Evolutionary conservation across 2,888 invertebrate genomes (phyloP), one percentile per base, ranked within the genome.

Genomic region (Rhagonycha lutea): DNA sequence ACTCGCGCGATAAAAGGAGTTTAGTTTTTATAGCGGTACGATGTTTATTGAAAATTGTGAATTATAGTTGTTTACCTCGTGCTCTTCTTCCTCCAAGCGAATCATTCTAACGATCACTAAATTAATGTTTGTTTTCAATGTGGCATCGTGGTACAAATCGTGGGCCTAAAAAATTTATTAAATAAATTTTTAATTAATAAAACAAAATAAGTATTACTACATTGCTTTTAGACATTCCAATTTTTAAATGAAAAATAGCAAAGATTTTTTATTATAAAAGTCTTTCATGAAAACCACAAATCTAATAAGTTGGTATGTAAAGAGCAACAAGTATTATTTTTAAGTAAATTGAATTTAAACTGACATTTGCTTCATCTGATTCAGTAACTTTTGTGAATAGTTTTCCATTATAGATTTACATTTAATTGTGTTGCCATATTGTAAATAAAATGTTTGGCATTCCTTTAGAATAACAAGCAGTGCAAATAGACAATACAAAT

Each of bases 41-140:
- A 63, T 79, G 71, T 71, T 80, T 74, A 83, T 81, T 14, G 84
- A 83, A 73, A 70, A 73, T 26, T 69, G 68, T 75, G 67, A 75
- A 70, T 75, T 78, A 70, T 80, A 82, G 73, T 81, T 83, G 24
- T 73, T 82, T 84, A 88, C 89, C 86, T 88, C 86, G 76, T 85
- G 82, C 70, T 89, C 88, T 71, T 89, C 87, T 24, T 83, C 81
- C 79, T 90, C 89, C 75, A 91, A 85, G 61, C 90, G 84, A 77
- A 91, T 86, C 69, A 91, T 84, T 78, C 90, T 85, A n/a, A 90
- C 90, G 79, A 91, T 85, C 26, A 89, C 88, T 74, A 91, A 86
- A 82, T 91, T 90, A 79, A 91, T 87, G 61, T 89, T 89, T 78
- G 89, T 87, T 18, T 89, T 90, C 60, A 91, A 87, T 47, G 89